Percentiles rank a stretch among this genome's conserved stretches.
Conservation (phyloP, 2,113 vertebrate species). For the Hemicordylus capensis region DNA sequence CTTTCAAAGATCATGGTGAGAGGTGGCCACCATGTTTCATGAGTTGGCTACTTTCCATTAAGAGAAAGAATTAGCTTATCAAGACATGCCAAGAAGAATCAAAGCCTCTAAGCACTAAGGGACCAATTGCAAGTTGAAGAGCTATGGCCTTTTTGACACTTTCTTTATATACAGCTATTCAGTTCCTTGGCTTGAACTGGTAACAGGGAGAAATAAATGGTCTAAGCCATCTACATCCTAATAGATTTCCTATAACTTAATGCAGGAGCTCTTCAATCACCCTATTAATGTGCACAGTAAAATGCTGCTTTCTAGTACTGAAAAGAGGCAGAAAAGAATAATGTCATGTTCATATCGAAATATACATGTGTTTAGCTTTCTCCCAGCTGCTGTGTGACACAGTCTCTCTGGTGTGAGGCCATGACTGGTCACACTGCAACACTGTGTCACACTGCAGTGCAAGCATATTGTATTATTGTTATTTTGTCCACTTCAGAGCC, state of each 20-base stretch:
- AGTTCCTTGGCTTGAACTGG: slow-evolving; percentile 5
- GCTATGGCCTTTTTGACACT: not conserved
- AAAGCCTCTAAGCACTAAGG: not conserved
- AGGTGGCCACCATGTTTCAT: not conserved
- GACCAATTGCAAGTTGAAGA: not conserved
- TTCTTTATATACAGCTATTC: slow-evolving; percentile 2
- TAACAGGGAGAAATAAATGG: slow-evolving; percentile 21
- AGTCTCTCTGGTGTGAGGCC: not conserved
- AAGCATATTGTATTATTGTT: not conserved
- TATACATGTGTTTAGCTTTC: not conserved
- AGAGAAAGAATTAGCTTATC: not conserved
- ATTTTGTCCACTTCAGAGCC: not conserved
- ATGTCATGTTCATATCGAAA: not conserved
- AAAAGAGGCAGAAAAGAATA: slow-evolving; percentile 11
- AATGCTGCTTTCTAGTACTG: not conserved
- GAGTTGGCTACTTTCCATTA: not conserved
- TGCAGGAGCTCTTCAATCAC: slow-evolving; percentile 12
- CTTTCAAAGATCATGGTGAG: not conserved
- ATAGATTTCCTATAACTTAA: slow-evolving; percentile 28
- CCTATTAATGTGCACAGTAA: slow-evolving; percentile 6
- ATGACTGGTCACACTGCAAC: not conserved
- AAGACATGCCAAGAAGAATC: not conserved
- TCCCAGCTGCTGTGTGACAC: not conserved
- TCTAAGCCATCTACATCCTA: not conserved
- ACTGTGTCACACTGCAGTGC: not conserved